Evolutionary conservation across 2,113 vertebrate genomes (phyloP).

Genomic region (Glaucidium brasilianum): DNA sequence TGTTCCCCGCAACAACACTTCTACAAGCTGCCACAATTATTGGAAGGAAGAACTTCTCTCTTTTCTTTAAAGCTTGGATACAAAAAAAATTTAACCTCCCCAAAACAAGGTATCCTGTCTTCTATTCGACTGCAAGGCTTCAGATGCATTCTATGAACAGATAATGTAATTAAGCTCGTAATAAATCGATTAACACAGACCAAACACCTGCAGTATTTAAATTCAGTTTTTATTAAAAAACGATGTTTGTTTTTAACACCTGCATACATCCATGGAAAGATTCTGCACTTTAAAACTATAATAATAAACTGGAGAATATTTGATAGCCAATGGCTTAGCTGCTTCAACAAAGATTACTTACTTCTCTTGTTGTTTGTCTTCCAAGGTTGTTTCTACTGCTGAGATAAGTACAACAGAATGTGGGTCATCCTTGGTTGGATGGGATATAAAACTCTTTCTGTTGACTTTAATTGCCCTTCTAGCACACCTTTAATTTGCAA

Average conservation of each 20-base stretch:
- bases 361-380: background rate
- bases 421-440: background rate
- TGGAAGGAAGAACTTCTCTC: background rate
- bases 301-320: background rate
- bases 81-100: background rate
- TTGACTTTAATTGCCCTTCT: background rate
- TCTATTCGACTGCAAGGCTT: background rate
- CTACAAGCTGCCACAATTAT: background rate
- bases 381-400: background rate
- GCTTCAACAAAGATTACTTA: background rate
- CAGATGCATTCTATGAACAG: background rate
- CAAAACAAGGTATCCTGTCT: background rate
- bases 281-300: background rate
- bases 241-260: background rate
- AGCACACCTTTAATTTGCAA: conserved; percentile 20
- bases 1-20: background rate
- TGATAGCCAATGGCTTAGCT: background rate
- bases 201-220: background rate
- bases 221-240: background rate
- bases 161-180: background rate
- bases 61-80: background rate
- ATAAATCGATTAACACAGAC: background rate
- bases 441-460: background rate
- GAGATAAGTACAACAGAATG: background rate
- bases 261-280: background rate